Base-by-base conservation (phyloP, 92 coral and sea anemone genomes). In the Porites evermanni region DNA sequence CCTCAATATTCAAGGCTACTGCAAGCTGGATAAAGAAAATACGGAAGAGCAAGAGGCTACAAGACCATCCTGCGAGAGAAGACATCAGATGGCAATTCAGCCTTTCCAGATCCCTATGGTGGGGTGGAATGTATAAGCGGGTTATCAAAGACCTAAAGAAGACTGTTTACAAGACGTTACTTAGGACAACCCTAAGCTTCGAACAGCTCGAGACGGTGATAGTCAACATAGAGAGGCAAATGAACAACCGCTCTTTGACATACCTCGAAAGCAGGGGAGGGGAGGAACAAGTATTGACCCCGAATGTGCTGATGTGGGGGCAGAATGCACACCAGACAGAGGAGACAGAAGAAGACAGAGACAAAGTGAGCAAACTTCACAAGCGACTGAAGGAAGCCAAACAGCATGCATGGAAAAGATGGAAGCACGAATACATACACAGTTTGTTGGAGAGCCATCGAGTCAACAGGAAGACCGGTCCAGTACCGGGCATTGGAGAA, bases 161-260 rank as follows among this genome's bases (percentile, higher is more conserved):
- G 86, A 81, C 73, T n/a, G 77, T 89, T 26, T 89, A 85, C 87
- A 89, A 89, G 83, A 89, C 90, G 18, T 56, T 90, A 54, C 80
- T 90, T 26, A 89, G 70, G 38, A 85, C 87, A 65, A 81, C 65
- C 74, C 87, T 85, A 17, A 86, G 29, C 58, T 85, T 79, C 68
- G 70, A 58, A n/a, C 87, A 85, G 73, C 73, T 69, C 16, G 53
- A 69, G 51, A 69, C 73, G 1, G 73, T 69, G 73, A 59, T 59
- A 2, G 17, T 59, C 64, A 2, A 59, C 12, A 59, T 12, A 38
- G 47, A 38, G 47, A 38, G 47, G 47, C 47, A 38, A 38, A 38
- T 38, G 47, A 38, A 38, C 47, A 38, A 38, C 47, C 47, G 6
- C 47, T 6, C 47, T 4, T 38, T 38, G 47, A 3, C 6, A 38